Base-by-base conservation (phyloP, 2,113 vertebrate species). In the Numida meleagris region DNA sequence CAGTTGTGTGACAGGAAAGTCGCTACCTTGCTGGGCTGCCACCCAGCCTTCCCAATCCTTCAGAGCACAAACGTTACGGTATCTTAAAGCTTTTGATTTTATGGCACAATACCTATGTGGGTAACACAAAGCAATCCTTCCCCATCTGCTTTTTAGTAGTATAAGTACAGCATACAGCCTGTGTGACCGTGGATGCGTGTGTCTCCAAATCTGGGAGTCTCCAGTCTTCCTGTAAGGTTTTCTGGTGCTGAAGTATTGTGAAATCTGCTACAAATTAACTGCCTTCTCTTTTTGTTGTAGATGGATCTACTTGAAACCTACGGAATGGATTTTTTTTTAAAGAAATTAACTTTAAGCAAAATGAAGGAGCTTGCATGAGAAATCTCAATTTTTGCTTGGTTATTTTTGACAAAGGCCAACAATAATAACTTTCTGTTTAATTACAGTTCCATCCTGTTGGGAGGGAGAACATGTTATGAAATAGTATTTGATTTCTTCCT, bases 21-120 rank as follows among this genome's bases (percentile, higher is more conserved):
- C 0, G 1, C 10, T 45, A 27, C 29, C 38, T 19, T 57, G 31
- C 18, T 46, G 63, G 8, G 24, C 0, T 0, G 23, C 36, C 80
- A 27, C 10, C 57, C 40, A 62, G 9, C 24, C 20, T 62, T 73
- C 15, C 9, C 0, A 0, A 5, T 9, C 19, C 66, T 61, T 58
- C 50, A 77, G n/a, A 58, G 9, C 42, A 36, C 21, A 83, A 25
- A 29, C 9, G 1, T 48, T 70, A 17, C 3, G 8, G 9, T 50
- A 34, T 42, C 20, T 36, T 38, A 51, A 43, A 19, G 23, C 2
- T 88, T 91, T 80, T 57, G 13, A 12, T 80, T 83, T 86, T 29
- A 45, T 74, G 63, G 48, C 40, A 18, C 4, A 14, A 6, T 45
- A 42, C 27, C 31, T 53, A 20, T 43, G 33, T 16, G 42, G 24